A percentile compares a stretch with the other conserved stretches of the same genome.
Conservation (phyloP, 2,113 vertebrate species). For the Rhynchomys soricoides region DNA sequence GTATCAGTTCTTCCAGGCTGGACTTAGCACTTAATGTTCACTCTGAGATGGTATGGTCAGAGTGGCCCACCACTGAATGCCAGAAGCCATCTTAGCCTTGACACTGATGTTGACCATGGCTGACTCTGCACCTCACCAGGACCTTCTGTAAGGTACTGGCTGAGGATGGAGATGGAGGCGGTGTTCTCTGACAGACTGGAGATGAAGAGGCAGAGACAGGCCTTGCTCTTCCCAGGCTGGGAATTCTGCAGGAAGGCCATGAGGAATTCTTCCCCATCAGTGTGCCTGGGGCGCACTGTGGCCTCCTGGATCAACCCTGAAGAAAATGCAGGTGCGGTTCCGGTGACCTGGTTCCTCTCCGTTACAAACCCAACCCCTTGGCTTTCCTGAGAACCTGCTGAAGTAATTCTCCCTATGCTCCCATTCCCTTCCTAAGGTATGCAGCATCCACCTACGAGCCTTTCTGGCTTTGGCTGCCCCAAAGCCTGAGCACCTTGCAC, state of each 20-base stretch:
- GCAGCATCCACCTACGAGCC: neutral
- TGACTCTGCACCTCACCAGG: slow-evolving; percentile 63
- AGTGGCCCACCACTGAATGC: slow-evolving; percentile 79
- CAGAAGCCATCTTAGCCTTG: slow-evolving; percentile 80
- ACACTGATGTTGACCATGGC: slow-evolving; percentile 74
- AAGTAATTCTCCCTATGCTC: neutral
- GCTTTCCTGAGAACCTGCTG: neutral
- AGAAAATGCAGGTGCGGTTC: slow-evolving; percentile 11
- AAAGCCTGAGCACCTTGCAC: neutral
- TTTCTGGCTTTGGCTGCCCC: slow-evolving; percentile 3
- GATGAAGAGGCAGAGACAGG: slow-evolving; percentile 79
- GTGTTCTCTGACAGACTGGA: slow-evolving; percentile 74
- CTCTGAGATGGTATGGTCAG: slow-evolving; percentile 82
- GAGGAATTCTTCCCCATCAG: slow-evolving; percentile 85
- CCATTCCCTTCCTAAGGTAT: neutral
- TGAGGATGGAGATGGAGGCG: slow-evolving; percentile 80
- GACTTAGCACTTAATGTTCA: slow-evolving; percentile 83
- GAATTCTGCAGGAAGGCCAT: slow-evolving; percentile 80
- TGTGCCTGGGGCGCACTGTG: slow-evolving; percentile 45
- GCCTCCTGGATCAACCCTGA: slow-evolving; percentile 23
- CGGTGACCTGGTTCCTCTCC: neutral
- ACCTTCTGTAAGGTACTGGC: slow-evolving; percentile 75
- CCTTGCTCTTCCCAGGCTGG: neutral
- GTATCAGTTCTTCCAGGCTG: slow-evolving; percentile 82
- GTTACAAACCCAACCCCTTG: neutral